Evolutionary conservation across 1,140 invertebrate genomes (phyloP), one percentile per base, ranked within the genome.

Genomic region (Cryptotermes secundus): DNA sequence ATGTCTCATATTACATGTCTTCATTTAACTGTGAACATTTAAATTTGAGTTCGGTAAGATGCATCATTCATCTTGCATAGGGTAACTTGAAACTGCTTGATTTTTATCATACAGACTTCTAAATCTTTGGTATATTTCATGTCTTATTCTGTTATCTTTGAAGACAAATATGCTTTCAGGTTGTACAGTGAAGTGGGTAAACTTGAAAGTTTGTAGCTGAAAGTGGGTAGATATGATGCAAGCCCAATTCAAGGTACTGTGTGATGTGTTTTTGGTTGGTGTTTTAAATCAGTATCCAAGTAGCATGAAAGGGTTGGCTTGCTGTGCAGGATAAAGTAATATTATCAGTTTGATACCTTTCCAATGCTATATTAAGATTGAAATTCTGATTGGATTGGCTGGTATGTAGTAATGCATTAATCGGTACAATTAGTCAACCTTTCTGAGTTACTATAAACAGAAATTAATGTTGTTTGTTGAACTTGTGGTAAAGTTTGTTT

Each of bases 241-340:
- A 72, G n/a, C 59, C 59, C 59, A 59, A 14, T 59, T 4, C 24
- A n/a, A 7, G 7, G 31, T 72, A 72, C 26, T 72, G 59, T 72
- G 26, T 72, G 19, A 3, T 59, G 6, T 59, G 16, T 24, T 10
- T 6, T 59, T 59, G 53, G 53, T 59, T 59, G 6, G 59, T 72
- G 59, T 72, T 72, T 26, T 31, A n/a, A 72, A 72, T 72, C 59
- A 31, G 10, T 72, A 72, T 72, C 26, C 59, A 72, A 6, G 59
- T 72, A 72, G n/a, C 59, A 72, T 72, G n/a, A 72, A 72, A 72
- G 59, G 26, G 59, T 72, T 72, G 59, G n/a, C 59, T 72, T 72
- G 59, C 59, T 72, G 59, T 72, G 59, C 59, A 72, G n/a, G 26
- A 72, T 72, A 72, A n/a, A 72, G 59, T 72, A n/a, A 72, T 72